Base-by-base conservation (phyloP, 2,113 vertebrate genomes). In the Conger conger region DNA sequence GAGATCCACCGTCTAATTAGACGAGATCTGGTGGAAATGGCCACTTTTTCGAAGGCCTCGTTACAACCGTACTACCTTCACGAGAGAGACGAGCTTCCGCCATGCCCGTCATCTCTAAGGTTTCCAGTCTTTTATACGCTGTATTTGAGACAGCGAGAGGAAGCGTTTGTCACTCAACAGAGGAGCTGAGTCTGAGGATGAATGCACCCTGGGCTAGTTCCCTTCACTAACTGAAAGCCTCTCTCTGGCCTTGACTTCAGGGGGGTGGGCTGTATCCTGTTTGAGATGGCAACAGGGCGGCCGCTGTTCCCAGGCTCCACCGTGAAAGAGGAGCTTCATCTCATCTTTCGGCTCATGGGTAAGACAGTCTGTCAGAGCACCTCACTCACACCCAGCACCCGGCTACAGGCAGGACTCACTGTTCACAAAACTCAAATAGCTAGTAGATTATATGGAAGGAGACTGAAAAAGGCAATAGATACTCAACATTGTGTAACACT, bases 251-350 rank as follows among this genome's bases (percentile, higher is more conserved):
- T 89, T 36, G 82, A 63, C 76, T 53, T 30, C 87, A 99, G 97
- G 98, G 98, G 98, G 0, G 97, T 99, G 27, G 98, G 98, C 78
- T 99, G 98, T 82, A 99, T 99, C 90, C 93, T 96, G 87, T 98
- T 95, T 68, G 98, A 99, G 93, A 98, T 99, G 97, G 96, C 96
- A 37, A 98, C 98, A 0, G 97, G 97, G 15, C 95, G 97, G 57
- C 97, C 98, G 53, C 95, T 99, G 95, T 99, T 99, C 92, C 98
- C 98, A 0, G 98, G 98, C 73, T 97, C 97, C 84, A 98, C 97
- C 0, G 96, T 99, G 86, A 99, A 99, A 86, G 98, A 99, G 84
- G 97, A 99, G 90, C 95, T 99, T 27, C 96, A 99, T 87, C 91
- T 99, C 57, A 95, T 99, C 89, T 99, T 99, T 89, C 95, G 97